phyloP scores from a whole-genome alignment of 2,888 invertebrate genomes.

The Pegoplata infirma region DNA sequence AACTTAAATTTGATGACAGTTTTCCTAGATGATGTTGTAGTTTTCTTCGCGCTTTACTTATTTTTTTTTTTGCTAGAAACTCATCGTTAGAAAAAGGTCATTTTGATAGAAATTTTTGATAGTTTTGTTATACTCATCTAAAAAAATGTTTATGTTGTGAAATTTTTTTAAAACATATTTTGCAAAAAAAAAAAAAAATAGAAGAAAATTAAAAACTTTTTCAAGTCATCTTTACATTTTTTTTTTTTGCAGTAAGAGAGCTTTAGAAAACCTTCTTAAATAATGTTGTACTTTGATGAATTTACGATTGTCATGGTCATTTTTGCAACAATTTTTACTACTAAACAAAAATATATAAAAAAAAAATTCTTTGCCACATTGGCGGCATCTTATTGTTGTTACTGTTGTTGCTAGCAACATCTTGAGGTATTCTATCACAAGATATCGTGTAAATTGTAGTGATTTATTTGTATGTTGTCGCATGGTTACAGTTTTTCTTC shows the following conservation, averaged over 20 bases:
- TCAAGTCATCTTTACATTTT: conserved; percentile 6
- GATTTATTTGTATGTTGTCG: conserved; percentile 54
- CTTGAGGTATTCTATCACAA: conserved; percentile 30
- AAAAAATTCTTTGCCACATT: conserved; percentile 26
- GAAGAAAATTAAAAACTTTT: conserved; percentile 28
- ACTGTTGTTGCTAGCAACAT: neutral
- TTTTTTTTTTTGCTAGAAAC: conserved; percentile 9
- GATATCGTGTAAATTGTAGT: conserved; percentile 50
- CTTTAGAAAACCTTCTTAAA: conserved; percentile 24
- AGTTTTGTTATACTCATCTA: conserved; percentile 20
- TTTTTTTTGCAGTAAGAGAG: neutral
- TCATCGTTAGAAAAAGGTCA: conserved; percentile 48
- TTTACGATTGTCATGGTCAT: conserved; percentile 53
- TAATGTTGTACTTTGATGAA: conserved; percentile 56
- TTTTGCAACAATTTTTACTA: conserved; percentile 38
- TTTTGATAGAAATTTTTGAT: conserved; percentile 52
- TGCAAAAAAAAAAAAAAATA: neutral
- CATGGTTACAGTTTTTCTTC: conserved; percentile 14
- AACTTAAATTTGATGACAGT: conserved; percentile 49
- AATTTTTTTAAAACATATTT: conserved; percentile 23
- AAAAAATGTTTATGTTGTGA: conserved; percentile 1
- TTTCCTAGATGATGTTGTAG: conserved; percentile 36
- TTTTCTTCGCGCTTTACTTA: too few relatives aligned
- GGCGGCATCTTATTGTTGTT: conserved; percentile 47
- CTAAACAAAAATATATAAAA: neutral